Evolutionary conservation across 2,113 vertebrate species (phyloP), one percentile per base, ranked within the genome.

Genomic region (Hydrochoerus hydrochaeris): DNA sequence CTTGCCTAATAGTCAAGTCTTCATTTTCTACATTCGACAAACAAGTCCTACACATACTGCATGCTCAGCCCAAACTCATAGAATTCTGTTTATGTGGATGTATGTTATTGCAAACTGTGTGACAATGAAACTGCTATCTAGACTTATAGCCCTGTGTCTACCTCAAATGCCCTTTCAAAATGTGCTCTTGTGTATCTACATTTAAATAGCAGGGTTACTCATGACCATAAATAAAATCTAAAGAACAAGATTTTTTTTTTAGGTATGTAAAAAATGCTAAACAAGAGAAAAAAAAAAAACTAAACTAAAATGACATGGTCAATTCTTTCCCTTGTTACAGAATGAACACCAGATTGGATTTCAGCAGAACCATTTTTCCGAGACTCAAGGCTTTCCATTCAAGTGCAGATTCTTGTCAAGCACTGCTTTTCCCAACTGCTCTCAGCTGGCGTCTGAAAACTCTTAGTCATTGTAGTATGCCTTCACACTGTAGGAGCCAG

Each of bases 281-380:
- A 1, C 28, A 41, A 90, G n/a, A 95, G 26, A n/a, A 85, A 91
- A 85, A 60, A 85, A 46, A 46, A 67, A n/a, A n/a, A n/a, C n/a
- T n/a, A n/a, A n/a, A 8, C 1, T 85, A 22, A 95, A 95, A 89
- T 85, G 4, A 58, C 62, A 44, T 54, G 5, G 16, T 63, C 0
- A 63, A 32, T 52, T 75, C 1, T 5, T 86, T 49, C 5, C 22
- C 49, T 81, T 88, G 8, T 73, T 86, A 69, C 12, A 73, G 24
- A 93, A 80, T 60, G 83, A 91, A 90, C 35, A 60, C 30, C n/a
- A 58, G 54, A 71, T 57, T 91, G 58, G 44, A 71, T 78, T 86
- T 89, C 91, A 52, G 60, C 22, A 57, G 12, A n/a, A n/a, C 49
- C 54, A 60, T 95, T 88, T 58, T 80, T 82, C 69, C 54, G 30